These are phyloP conservation scores for Cephus nigrinus DNA, from an alignment of 2,888 invertebrate genomes.

Conservation along the genomic window DNA sequence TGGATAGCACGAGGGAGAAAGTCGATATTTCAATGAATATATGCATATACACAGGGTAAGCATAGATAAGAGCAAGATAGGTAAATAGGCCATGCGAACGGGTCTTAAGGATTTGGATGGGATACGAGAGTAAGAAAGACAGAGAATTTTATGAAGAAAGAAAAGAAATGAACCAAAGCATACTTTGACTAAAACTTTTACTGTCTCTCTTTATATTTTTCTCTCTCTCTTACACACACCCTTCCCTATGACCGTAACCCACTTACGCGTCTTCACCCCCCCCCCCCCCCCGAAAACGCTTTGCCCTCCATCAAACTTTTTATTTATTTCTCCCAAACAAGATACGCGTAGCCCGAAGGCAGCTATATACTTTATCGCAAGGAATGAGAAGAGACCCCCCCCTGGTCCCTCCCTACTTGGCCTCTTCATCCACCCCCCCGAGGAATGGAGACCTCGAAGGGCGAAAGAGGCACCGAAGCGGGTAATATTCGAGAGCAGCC, in stretches of 20 bases:
- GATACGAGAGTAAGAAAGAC: neutral
- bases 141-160: neutral
- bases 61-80: neutral
- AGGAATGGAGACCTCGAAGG: slow-evolving; percentile 3
- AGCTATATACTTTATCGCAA: slow-evolving; percentile 6
- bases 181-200: neutral
- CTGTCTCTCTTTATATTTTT: neutral
- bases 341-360: slow-evolving; percentile 14
- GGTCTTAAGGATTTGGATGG: neutral
- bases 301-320: slow-evolving; percentile 19
- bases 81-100: neutral
- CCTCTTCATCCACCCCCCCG: neutral
- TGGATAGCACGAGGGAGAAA: neutral
- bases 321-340: slow-evolving; percentile 30
- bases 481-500: slow-evolving; percentile 28
- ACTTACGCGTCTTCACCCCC: slow-evolving; percentile 22
- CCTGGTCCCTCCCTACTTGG: no score
- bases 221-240: neutral
- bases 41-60: neutral
- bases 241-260: slow-evolving; percentile 25
- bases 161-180: neutral
- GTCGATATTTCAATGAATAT: neutral
- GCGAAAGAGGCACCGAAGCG: slow-evolving; percentile 19
- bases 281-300: neutral
- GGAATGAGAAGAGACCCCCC: slow-evolving; percentile 3